These are phyloP conservation scores for Onthophagus taurus DNA, from an alignment of 1,140 invertebrate species.

Conservation along the genomic window DNA sequence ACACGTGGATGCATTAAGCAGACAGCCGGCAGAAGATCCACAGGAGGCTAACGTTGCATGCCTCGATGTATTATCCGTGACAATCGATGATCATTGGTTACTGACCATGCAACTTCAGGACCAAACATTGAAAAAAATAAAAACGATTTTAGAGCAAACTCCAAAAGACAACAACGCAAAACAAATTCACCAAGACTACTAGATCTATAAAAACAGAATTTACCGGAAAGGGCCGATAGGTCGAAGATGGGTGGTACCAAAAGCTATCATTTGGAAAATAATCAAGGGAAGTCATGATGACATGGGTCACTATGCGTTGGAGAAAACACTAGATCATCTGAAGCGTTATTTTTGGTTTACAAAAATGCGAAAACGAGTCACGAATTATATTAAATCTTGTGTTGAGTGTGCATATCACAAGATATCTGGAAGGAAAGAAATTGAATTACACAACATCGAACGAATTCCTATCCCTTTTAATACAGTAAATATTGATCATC, in stretches of 20 bases:
- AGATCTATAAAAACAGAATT: not conserved
- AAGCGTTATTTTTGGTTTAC: conserved; percentile 31
- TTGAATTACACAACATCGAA: conserved; percentile 25
- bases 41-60: conserved; percentile 11
- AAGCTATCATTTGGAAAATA: conserved; percentile 17
- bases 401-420: conserved; percentile 7
- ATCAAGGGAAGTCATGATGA: conserved; percentile 28
- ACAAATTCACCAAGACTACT: conserved; percentile 1
- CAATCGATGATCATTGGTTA: conserved; percentile 12
- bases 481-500: conserved; percentile 31
- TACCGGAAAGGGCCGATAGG: conserved; percentile 4
- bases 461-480: conserved; percentile 27
- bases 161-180: not conserved
- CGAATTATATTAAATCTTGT: conserved; percentile 9
- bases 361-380: conserved; percentile 4
- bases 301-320: conserved; percentile 29
- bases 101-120: conserved; percentile 12
- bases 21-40: conserved; percentile 16
- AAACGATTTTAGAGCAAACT: not conserved
- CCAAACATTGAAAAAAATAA: not conserved
- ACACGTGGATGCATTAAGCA: conserved; percentile 24
- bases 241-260: conserved; percentile 11
- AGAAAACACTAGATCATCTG: conserved; percentile 27
- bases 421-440: not conserved
- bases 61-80: not conserved